Percentiles rank a stretch among this genome's conserved stretches.
Evolutionary conservation across 2,797 vertebrate species (phyloP).

Genomic region (Urosaurus nigricauda): DNA sequence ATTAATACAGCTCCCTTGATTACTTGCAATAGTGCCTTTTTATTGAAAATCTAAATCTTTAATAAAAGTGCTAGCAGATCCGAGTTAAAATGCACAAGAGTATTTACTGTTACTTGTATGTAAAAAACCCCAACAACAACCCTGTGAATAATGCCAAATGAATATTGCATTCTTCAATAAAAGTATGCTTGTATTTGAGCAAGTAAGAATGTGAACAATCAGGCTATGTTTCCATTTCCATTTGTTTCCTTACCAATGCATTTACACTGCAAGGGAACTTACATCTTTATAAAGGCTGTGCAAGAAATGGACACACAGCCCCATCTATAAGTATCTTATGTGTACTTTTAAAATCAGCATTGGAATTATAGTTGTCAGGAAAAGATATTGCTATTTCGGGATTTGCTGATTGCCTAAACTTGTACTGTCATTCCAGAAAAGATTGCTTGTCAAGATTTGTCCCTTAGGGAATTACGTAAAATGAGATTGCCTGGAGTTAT

Average conservation of each 20-base stretch:
- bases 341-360: conserved; percentile 30
- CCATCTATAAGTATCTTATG: conserved; percentile 30
- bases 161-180: background rate
- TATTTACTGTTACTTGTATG: conserved; percentile 1
- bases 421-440: conserved; percentile 42
- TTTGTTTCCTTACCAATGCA: background rate
- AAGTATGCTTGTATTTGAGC: background rate
- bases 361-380: conserved; percentile 35
- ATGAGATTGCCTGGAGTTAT: conserved; percentile 31
- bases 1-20: background rate
- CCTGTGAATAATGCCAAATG: background rate
- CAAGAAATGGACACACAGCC: background rate
- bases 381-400: conserved; percentile 43
- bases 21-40: background rate
- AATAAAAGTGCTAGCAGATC: background rate
- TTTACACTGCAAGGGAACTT: conserved; percentile 5
- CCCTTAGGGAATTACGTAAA: conserved; percentile 44
- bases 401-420: conserved; percentile 33
- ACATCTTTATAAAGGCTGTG: conserved; percentile 27
- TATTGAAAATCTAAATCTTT: background rate
- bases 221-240: background rate
- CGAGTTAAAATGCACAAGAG: background rate
- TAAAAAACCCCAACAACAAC: background rate
- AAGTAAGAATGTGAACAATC: background rate
- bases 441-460: conserved; percentile 38